Evolutionary conservation across 2,888 invertebrate genomes (phyloP), one percentile per base, ranked within the genome.

Genomic region (Xestia rhomboidea): DNA sequence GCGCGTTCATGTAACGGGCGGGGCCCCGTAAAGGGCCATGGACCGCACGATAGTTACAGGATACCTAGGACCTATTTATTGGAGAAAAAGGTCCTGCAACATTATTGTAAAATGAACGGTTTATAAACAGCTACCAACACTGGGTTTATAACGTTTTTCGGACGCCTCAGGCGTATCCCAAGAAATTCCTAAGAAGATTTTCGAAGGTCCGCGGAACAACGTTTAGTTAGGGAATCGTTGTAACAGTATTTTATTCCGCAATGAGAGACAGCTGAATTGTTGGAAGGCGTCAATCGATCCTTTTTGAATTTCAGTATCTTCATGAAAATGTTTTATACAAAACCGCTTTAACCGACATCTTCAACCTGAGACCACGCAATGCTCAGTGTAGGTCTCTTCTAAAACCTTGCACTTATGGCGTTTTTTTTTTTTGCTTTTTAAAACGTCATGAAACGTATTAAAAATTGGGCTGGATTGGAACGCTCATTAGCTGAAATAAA

Each of bases 401-500:
- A n/a, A n/a, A n/a, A n/a, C n/a, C n/a, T n/a, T n/a, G n/a, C n/a
- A n/a, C n/a, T n/a, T n/a, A n/a, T n/a, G n/a, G n/a, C n/a, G n/a
- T n/a, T n/a, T n/a, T n/a, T n/a, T n/a, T n/a, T n/a, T n/a, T n/a
- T n/a, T n/a, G n/a, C n/a, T n/a, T n/a, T n/a, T n/a, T n/a, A n/a
- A n/a, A n/a, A n/a, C n/a, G n/a, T n/a, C n/a, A n/a, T n/a, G n/a
- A n/a, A n/a, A n/a, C n/a, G n/a, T n/a, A n/a, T n/a, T n/a, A n/a
- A n/a, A n/a, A 41, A 24, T 49, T 64, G n/a, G 30, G 74, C 30
- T 71, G 64, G 7, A 84, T 76, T 75, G 49, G 75, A 88, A 85
- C 80, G 84, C 83, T 86, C 86, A 87, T 88, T 87, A 89, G 79
- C 72, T 81, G 71, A 83, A 79, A 81, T 83, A 77, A 84, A 79